phyloP scores from a whole-genome alignment of 2,113 vertebrate genomes.

The Scolopax mira region DNA sequence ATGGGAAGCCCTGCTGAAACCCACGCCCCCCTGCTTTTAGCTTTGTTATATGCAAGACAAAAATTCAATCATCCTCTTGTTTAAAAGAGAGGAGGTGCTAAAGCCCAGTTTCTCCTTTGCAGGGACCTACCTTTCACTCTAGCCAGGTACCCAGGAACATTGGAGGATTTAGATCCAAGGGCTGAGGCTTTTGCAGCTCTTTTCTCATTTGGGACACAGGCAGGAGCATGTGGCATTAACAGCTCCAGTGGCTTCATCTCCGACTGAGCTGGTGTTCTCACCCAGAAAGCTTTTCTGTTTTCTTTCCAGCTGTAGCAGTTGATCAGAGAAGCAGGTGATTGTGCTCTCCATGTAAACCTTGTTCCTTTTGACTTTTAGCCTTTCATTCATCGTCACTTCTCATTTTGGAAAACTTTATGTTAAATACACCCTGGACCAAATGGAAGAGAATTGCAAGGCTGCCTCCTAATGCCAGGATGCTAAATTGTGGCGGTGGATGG shows the following conservation, averaged over 20 bases:
- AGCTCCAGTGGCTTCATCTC: background rate
- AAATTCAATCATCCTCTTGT: background rate
- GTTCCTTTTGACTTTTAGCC: background rate
- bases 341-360: background rate
- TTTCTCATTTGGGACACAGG: background rate
- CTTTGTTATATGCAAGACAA: background rate
- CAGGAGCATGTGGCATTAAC: background rate
- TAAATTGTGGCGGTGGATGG: rapidly evolving
- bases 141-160: background rate
- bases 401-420: background rate
- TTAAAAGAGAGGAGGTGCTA: background rate
- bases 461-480: background rate
- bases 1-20: background rate
- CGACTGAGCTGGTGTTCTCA: background rate
- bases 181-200: background rate
- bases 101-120: background rate
- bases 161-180: background rate
- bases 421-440: background rate
- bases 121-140: background rate
- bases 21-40: background rate
- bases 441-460: background rate
- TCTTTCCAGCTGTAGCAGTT: background rate
- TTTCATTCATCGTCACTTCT: background rate
- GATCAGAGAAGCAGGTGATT: background rate
- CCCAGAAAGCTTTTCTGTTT: background rate